These are phyloP conservation scores for Tachystola acroxantha DNA, from an alignment of 2,888 invertebrate species.

Conservation along the genomic window DNA sequence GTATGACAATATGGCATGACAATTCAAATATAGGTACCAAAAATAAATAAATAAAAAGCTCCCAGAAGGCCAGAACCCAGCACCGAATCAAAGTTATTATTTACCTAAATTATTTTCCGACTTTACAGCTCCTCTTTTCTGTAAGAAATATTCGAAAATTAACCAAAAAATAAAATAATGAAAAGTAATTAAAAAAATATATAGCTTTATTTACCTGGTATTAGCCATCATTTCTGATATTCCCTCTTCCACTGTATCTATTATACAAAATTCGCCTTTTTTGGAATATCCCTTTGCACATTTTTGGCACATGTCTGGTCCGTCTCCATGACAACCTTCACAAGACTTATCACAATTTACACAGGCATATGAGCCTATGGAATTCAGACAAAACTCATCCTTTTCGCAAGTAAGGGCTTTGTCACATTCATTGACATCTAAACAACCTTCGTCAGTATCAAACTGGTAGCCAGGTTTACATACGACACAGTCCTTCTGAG, in stretches of 20 bases:
- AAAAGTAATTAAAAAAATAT: constrained; percentile 3
- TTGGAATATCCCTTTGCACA: constrained; percentile 87
- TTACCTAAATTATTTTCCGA: constrained; percentile 3
- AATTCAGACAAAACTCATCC: constrained; percentile 93
- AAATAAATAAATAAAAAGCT: too few relatives aligned
- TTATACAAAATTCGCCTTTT: constrained; percentile 87
- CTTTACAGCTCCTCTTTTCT: constrained; percentile 62
- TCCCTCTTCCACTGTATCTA: constrained; percentile 74
- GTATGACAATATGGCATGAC: too few relatives aligned
- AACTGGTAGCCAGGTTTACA: constrained; percentile 85
- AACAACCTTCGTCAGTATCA: constrained; percentile 86
- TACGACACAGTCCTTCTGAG: constrained; percentile 80
- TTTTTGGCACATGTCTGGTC: constrained; percentile 92
- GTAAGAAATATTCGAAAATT: constrained; percentile 38
- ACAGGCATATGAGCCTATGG: constrained; percentile 90
- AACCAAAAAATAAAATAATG: constrained; percentile 8
- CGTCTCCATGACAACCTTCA: constrained; percentile 90
- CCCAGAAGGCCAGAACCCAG: too few relatives aligned
- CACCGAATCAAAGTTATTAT: too few relatives aligned
- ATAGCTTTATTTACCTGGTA: constrained; percentile 41
- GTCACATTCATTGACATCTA: constrained; percentile 91
- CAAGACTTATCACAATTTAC: constrained; percentile 91
- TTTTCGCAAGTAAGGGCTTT: constrained; percentile 71
- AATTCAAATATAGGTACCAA: too few relatives aligned
- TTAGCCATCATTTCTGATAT: constrained; percentile 43